Base-by-base conservation (phyloP, 2,113 vertebrate species). In the Pseudopodoces humilis region DNA sequence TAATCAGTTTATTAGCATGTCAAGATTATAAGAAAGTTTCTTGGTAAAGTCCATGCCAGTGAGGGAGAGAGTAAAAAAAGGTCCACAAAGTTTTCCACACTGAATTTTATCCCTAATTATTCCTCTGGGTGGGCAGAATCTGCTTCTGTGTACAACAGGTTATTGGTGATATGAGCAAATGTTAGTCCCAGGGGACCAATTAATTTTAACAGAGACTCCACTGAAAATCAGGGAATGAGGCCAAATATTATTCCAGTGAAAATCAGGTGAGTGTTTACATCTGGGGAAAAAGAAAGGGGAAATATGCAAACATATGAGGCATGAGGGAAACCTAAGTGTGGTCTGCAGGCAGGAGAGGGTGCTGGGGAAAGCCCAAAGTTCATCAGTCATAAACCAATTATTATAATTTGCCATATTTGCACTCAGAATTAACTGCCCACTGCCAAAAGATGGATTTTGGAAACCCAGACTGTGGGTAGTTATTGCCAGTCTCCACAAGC, bases 91-190 rank as follows among this genome's bases (percentile, higher is more conserved):
- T 93, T 96, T 96, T 92, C 60, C 33, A 41, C 15, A 7, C 37
- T 68, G 90, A 78, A 74, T 90, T 93, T 77, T 86, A 37, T 35
- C 24, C 30, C 30, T 96, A 88, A 93, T 96, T 93, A 91, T 88
- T 96, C 92, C 43, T 37, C 21, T 58, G 85, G n/a, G 92, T 53
- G 31, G 44, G 59, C 30, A 88, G 92, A 93, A 83, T 39, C 79
- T 1, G 6, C 67, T 65, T 94, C 84, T 91, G 65, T 69, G 24
- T 77, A 15, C 74, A 85, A 72, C 75, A 95, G 84, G 89, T 81
- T 96, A 88, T 81, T 74, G 90, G 88, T 2, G 31, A 59, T 88
- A 95, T 55, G 0, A 2, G 72, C 75, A 95, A 93, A 83, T 47
- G 68, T 71, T 20, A 49, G 80, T 64, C 92, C 62, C 24, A 27